phyloP scores from a whole-genome alignment of 2,113 vertebrate genomes.

The Callithrix jacchus region DNA sequence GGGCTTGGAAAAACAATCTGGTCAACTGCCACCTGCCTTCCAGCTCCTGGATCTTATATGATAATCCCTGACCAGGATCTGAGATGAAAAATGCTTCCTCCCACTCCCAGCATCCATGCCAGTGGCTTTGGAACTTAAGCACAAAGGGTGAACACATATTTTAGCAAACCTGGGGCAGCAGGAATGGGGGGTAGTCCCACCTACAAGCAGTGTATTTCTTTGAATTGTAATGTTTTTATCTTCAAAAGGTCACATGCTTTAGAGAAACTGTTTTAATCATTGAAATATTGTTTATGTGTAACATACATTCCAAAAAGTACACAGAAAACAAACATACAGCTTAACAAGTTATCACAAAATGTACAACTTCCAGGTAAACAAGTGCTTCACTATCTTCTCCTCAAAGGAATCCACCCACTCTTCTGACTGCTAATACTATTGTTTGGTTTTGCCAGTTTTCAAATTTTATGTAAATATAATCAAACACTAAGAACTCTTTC shows the following conservation, averaged over 20 bases:
- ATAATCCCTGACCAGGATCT: neutral
- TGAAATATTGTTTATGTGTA: neutral
- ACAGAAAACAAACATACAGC: neutral
- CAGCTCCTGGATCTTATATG: neutral
- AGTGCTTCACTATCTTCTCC: neutral
- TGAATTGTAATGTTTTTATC: constrained; percentile 17
- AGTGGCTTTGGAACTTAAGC: neutral
- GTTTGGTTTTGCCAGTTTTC: neutral
- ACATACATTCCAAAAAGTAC: neutral
- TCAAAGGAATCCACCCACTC: neutral
- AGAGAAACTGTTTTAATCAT: neutral
- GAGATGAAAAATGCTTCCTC: too few relatives aligned
- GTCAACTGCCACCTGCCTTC: neutral
- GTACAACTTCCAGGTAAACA: neutral
- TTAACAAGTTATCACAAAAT: neutral
- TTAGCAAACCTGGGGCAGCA: neutral
- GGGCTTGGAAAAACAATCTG: neutral
- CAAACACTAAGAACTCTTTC: neutral
- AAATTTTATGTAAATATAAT: neutral
- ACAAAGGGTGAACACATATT: neutral
- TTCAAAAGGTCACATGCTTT: neutral
- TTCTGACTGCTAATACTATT: neutral
- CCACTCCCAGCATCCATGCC: accelerated
- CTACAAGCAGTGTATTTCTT: neutral
- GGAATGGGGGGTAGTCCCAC: neutral